Evolutionary conservation across 1,140 invertebrate genomes (phyloP).

Genomic region (Drosophila pectinifera): DNA sequence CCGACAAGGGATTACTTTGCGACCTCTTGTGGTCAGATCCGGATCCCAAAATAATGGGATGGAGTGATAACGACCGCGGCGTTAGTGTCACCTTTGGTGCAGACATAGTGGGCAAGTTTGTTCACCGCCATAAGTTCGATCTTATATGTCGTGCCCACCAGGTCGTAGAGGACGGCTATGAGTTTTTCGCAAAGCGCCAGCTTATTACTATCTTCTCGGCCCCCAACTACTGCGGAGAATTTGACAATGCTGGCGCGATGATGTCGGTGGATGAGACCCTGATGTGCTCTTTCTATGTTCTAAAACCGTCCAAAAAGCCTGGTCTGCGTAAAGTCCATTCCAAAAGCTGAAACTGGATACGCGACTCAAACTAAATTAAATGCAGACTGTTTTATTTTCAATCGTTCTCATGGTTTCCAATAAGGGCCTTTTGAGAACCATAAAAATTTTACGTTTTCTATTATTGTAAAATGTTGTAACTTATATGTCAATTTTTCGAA

Average conservation of each 20-base stretch:
- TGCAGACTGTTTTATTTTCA: neutral
- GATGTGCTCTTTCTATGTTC: slow-evolving; percentile 94
- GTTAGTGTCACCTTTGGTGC: slow-evolving; percentile 97
- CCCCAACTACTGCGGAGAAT: slow-evolving; percentile 96
- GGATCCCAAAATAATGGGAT: slow-evolving; percentile 94
- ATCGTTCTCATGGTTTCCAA: neutral
- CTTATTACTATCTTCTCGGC: slow-evolving; percentile 97
- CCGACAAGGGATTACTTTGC: slow-evolving; percentile 95
- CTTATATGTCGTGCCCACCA: slow-evolving; percentile 98
- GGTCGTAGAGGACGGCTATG: slow-evolving; percentile 98
- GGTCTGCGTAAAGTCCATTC: slow-evolving; percentile 24
- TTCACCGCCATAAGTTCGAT: slow-evolving; percentile 97
- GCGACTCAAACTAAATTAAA: neutral
- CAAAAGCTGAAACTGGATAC: slow-evolving; percentile 3
- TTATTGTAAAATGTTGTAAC: neutral
- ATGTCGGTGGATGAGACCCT: slow-evolving; percentile 99
- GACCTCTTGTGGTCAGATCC: slow-evolving; percentile 99
- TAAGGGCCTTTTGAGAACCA: neutral
- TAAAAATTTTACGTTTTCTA: neutral
- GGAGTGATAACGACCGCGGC: slow-evolving; percentile 97
- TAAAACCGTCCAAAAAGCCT: slow-evolving; percentile 21
- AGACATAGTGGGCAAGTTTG: slow-evolving; percentile 95
- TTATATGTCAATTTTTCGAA: too few relatives aligned
- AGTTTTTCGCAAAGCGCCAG: slow-evolving; percentile 98
- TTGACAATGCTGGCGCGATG: slow-evolving; percentile 98